Conservation (phyloP, 2,113 vertebrate genomes). For the Geothlypis trichas region DNA sequence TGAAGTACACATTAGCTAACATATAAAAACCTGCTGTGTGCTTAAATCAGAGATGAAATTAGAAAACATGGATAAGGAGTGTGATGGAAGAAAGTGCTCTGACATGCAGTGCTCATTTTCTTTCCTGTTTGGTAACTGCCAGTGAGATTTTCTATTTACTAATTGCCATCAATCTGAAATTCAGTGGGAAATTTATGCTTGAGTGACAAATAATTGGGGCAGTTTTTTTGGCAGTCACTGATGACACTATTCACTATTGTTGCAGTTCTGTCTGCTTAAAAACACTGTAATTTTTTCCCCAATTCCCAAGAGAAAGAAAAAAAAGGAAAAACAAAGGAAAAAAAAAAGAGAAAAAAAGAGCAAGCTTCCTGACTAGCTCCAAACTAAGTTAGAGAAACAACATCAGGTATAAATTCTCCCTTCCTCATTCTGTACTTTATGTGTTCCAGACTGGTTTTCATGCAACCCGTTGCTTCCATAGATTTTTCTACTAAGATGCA, state of each 20-base stretch:
- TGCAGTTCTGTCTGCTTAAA: not conserved
- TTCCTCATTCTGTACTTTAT: not conserved
- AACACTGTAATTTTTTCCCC: not conserved
- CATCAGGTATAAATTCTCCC: not conserved
- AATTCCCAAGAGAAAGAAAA: not conserved
- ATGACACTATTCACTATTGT: not conserved
- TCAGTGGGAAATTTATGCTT: slow-evolving; percentile 15
- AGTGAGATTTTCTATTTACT: not conserved
- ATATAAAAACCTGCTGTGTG: not conserved
- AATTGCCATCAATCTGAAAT: not conserved
- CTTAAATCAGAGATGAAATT: not conserved
- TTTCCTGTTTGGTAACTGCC: not conserved
- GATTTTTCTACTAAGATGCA: not conserved
- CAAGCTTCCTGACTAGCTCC: not conserved
- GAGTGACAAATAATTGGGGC: not conserved
- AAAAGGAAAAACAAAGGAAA: too few species aligned
- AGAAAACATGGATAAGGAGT: not conserved
- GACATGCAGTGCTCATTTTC: not conserved
- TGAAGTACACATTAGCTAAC: not conserved
- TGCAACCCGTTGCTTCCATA: not conserved
- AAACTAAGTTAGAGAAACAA: not conserved
- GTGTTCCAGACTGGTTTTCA: not conserved
- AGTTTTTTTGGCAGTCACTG: not conserved
- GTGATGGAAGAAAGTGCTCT: not conserved
- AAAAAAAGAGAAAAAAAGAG: not conserved